These are phyloP conservation scores for Drosophila mettleri DNA, from an alignment of 2,888 invertebrate species.

Conservation along the genomic window DNA sequence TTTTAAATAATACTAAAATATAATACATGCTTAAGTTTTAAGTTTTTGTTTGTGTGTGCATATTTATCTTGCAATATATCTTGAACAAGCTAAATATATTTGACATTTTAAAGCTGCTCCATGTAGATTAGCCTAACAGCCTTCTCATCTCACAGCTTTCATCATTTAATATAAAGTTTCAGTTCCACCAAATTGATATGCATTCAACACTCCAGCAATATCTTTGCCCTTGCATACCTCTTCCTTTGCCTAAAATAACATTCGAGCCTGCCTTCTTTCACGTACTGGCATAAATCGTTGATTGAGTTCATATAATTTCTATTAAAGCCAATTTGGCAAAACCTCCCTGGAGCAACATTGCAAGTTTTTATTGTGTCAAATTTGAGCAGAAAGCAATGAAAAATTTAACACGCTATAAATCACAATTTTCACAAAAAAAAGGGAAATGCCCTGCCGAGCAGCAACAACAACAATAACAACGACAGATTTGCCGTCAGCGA, in stretches of 20 bases:
- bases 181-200: neutral
- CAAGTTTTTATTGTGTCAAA: slow-evolving; percentile 73
- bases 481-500: slow-evolving; percentile 55
- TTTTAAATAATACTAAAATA: no score
- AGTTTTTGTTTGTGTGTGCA: no score
- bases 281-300: slow-evolving; percentile 27
- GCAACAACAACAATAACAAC: neutral
- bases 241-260: neutral
- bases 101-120: no score
- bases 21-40: no score
- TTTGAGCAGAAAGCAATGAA: slow-evolving; percentile 69
- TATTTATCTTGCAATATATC: no score
- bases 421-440: slow-evolving; percentile 66
- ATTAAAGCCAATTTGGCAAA: slow-evolving; percentile 71
- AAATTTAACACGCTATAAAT: slow-evolving; percentile 80
- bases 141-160: neutral
- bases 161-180: neutral
- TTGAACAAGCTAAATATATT: no score
- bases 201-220: neutral
- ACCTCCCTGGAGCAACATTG: slow-evolving; percentile 25
- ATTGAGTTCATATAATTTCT: slow-evolving; percentile 75
- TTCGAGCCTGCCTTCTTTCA: neutral
- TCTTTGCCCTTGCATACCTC: no score
- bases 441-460: neutral
- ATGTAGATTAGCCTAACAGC: rapidly evolving